Evolutionary conservation across 2,888 invertebrate genomes (phyloP).

Genomic region (Lithophane socia): DNA sequence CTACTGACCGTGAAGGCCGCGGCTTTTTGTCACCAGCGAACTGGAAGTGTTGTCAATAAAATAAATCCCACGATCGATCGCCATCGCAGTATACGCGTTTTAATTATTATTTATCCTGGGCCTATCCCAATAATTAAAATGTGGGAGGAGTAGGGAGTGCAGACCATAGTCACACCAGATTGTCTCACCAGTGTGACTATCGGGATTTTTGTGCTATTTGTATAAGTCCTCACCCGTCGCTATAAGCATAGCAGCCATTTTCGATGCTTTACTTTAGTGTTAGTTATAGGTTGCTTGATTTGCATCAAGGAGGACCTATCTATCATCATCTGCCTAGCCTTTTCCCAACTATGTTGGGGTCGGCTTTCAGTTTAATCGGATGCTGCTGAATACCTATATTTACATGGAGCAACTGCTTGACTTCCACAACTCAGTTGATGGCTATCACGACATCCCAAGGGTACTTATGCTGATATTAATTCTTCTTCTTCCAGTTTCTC

Average conservation of each 20-base stretch:
- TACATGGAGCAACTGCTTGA: neutral
- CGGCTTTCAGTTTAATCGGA: neutral
- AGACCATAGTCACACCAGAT: no score
- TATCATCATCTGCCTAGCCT: neutral
- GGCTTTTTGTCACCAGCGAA: constrained; percentile 67
- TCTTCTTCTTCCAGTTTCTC: constrained; percentile 72
- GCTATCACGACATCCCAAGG: neutral
- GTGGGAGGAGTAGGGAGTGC: no score
- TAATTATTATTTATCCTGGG: no score
- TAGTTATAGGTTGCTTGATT: neutral
- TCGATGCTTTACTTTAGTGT: no score
- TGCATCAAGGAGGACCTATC: neutral
- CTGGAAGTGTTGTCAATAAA: constrained; percentile 60
- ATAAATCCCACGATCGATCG: constrained; percentile 34
- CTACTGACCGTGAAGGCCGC: constrained; percentile 85
- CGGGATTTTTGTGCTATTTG: no score
- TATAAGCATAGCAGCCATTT: no score
- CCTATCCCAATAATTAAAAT: no score
- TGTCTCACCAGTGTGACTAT: no score
- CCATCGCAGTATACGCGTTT: neutral
- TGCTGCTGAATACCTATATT: neutral
- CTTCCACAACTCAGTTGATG: neutral
- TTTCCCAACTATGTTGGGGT: neutral
- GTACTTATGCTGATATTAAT: neutral
- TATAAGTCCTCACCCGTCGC: no score